These are phyloP conservation scores for Lipophrys pholis DNA, from an alignment of 2,113 vertebrate genomes.

Conservation along the genomic window DNA sequence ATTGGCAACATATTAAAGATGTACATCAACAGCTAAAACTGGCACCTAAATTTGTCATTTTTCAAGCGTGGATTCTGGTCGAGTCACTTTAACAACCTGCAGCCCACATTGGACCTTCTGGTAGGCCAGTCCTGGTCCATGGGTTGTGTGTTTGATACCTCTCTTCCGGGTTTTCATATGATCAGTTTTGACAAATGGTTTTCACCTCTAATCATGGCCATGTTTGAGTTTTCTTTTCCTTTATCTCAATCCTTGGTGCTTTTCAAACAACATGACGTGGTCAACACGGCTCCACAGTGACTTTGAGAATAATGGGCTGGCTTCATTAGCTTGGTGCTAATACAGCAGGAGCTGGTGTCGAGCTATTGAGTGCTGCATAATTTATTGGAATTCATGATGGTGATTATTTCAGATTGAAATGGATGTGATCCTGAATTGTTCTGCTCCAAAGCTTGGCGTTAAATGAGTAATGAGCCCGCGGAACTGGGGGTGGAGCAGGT, in stretches of 20 bases:
- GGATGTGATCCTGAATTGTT: slow-evolving; percentile 72
- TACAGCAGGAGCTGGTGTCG: slow-evolving; percentile 41
- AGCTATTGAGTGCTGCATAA: slow-evolving; percentile 68
- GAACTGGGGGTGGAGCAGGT: slow-evolving; percentile 29
- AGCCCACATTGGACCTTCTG: too few relatives aligned
- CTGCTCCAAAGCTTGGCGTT: slow-evolving; percentile 53
- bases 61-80: too few relatives aligned
- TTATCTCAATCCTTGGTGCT: not conserved
- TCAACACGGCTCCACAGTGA: slow-evolving; percentile 41
- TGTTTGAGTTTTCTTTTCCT: too few relatives aligned
- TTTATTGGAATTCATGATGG: slow-evolving; percentile 71
- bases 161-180: too few relatives aligned
- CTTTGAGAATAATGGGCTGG: slow-evolving; percentile 64
- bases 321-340: slow-evolving; percentile 67
- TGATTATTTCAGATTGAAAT: slow-evolving; percentile 77
- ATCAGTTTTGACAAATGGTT: too few relatives aligned
- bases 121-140: too few relatives aligned
- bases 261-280: slow-evolving; percentile 40
- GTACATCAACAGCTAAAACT: too few relatives aligned
- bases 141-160: too few relatives aligned
- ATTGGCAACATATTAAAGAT: too few relatives aligned
- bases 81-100: too few relatives aligned
- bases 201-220: too few relatives aligned
- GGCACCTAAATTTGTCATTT: too few relatives aligned
- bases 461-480: slow-evolving; percentile 68